Percentiles rank a stretch among this genome's conserved stretches.
These are phyloP conservation scores for Chymomyza procnemis DNA, from an alignment of 2,888 invertebrate species.

Conservation along the genomic window DNA sequence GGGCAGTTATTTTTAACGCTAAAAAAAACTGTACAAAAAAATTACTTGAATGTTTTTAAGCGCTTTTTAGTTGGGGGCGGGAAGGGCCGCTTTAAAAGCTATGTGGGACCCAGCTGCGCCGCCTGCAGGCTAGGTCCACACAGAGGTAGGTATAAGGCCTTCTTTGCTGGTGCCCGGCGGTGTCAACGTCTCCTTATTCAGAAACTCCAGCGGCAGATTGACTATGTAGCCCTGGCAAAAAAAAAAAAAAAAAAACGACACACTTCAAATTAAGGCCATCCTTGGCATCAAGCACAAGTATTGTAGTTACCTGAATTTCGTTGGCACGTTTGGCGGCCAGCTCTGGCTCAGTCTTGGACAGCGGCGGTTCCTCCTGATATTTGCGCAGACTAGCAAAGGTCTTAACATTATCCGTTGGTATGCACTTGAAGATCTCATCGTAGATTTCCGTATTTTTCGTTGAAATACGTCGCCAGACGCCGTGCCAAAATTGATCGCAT, in stretches of 20 bases:
- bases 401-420: conserved; percentile 91
- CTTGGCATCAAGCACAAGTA: neutral
- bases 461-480: conserved; percentile 90
- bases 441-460: conserved; percentile 91
- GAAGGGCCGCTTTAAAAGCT: conserved; percentile 40
- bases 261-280: neutral
- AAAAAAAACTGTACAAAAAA: neutral
- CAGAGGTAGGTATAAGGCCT: conserved; percentile 92
- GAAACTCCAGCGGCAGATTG: conserved; percentile 91
- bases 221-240: conserved; percentile 88
- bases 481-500: conserved; percentile 88
- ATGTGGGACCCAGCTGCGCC: neutral
- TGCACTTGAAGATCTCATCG: conserved; percentile 94
- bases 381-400: conserved; percentile 87
- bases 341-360: conserved; percentile 86
- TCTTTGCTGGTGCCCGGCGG: conserved; percentile 92
- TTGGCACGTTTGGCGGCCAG: conserved; percentile 86
- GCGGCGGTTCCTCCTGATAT: conserved; percentile 86
- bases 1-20: neutral
- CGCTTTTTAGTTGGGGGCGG: conserved; percentile 63
- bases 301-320: conserved; percentile 82
- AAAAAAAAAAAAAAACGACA: neutral
- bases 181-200: conserved; percentile 90
- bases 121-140: conserved; percentile 87
- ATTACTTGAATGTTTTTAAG: conserved; percentile 41